Evolutionary conservation across 2,113 vertebrate genomes (phyloP), one percentile per base, ranked within the genome.

Genomic region (Leiothrix lutea): DNA sequence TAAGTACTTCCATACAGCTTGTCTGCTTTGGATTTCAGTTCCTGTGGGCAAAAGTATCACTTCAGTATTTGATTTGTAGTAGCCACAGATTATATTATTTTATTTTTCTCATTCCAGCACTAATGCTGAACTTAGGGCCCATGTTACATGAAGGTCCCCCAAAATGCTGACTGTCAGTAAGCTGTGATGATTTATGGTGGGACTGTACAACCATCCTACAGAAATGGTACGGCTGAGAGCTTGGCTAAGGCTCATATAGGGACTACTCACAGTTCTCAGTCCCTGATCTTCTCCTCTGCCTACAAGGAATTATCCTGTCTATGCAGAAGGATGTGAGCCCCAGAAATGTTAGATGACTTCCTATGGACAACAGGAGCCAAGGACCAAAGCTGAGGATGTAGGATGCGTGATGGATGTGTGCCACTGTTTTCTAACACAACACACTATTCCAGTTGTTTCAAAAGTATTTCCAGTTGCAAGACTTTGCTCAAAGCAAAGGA

Each of bases 351-450:
- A 54, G 57, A 12, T 10, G 20, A 23, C 28, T 36, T 29, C 10
- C 29, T 65, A 11, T 19, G n/a, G 56, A 25, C 44, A 42, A 2
- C 21, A 58, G 77, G 14, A 71, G 13, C 12, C n/a, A 38, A 48
- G 56, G 28, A 13, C 20, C 22, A 77, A 26, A 65, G 11, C 4
- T 36, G 57, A 60, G 57, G 16, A 25, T 36, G 35, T 12, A 16
- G 26, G 18, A 14, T 1, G 31, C 48, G 11, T 4, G 8, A 24
- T n/a, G 20, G 6, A 10, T 29, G 8, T 11, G 23, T 44, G 25
- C 24, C 2, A 3, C 17, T 0, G 0, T 7, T 47, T 78, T 62
- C 28, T 64, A 5, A 1, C 12, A 58, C 15, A 9, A 19, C 3
- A 7, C 2, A 1, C 4, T 67, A 35, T 83, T 31, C 33, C 19